phyloP scores from a whole-genome alignment of 2,888 invertebrate species.

The Operophtera brumata region DNA sequence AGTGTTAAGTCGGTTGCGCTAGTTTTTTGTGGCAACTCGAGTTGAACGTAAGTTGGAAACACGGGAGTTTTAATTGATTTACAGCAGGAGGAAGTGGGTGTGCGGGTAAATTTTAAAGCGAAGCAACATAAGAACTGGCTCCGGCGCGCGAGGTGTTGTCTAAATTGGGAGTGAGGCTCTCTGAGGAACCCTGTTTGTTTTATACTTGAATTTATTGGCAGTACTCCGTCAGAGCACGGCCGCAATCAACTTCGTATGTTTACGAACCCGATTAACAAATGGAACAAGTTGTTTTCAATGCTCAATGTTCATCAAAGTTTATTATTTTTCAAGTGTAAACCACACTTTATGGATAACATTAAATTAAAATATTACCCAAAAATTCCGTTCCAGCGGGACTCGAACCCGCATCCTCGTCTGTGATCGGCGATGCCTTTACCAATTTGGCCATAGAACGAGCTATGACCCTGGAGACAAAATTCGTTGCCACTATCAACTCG shows the following conservation, averaged over 20 bases:
- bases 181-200: slow-evolving; percentile 44
- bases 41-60: slow-evolving; percentile 37
- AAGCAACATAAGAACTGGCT: slow-evolving; percentile 12
- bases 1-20: slow-evolving; percentile 33
- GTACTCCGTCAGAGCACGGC: slow-evolving; percentile 30
- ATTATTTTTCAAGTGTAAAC: too few species aligned
- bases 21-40: slow-evolving; percentile 41
- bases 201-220: slow-evolving; percentile 53
- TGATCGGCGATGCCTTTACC: too few species aligned
- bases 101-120: slow-evolving; percentile 10
- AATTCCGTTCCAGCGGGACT: too few species aligned
- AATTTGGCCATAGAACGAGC: too few species aligned
- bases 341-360: too few species aligned
- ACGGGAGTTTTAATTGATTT: slow-evolving; percentile 65
- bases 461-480: too few species aligned
- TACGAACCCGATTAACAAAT: slow-evolving; percentile 27
- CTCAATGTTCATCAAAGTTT: neutral
- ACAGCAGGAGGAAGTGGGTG: slow-evolving; percentile 44
- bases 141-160: slow-evolving; percentile 31
- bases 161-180: slow-evolving; percentile 33
- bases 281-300: slow-evolving; percentile 23
- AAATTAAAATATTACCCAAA: too few species aligned
- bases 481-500: too few species aligned
- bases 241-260: slow-evolving; percentile 43
- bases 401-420: too few species aligned